Percentiles rank a stretch among this genome's conserved stretches.
These are phyloP conservation scores for Tyrophagus putrescentiae DNA, from an alignment of 1,140 invertebrate genomes.

Conservation along the genomic window DNA sequence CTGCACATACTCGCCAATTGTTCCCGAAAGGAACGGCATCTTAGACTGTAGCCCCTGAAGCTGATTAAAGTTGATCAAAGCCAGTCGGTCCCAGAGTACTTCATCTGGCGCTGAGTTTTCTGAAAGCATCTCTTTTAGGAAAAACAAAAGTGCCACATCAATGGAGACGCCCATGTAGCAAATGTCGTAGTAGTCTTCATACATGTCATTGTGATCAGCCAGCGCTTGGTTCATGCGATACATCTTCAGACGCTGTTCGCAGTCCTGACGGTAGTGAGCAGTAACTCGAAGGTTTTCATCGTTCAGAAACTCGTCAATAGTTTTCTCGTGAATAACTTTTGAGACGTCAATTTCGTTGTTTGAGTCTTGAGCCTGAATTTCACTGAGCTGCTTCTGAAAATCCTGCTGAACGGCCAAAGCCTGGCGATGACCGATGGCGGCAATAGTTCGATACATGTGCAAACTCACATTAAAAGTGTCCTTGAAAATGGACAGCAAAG, in stretches of 20 bases:
- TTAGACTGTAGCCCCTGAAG: neutral
- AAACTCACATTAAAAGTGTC: neutral
- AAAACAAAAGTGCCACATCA: neutral
- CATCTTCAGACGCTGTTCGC: neutral
- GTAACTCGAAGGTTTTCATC: conserved; percentile 1
- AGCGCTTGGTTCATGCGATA: conserved; percentile 1
- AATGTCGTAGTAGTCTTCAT: conserved; percentile 3
- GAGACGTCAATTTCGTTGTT: neutral
- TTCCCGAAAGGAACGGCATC: neutral
- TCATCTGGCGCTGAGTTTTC: too few relatives aligned
- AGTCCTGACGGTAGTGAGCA: neutral
- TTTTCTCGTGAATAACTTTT: neutral
- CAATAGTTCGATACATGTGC: conserved; percentile 7
- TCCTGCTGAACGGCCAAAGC: neutral
- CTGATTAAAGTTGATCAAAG: neutral
- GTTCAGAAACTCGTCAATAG: neutral
- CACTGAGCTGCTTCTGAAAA: neutral
- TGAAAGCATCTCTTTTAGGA: neutral
- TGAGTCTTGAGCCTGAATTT: conserved; percentile 1
- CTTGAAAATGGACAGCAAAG: neutral
- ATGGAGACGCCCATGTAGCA: conserved; percentile 4
- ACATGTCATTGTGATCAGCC: conserved; percentile 4
- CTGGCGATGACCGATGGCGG: neutral
- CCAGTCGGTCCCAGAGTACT: neutral
- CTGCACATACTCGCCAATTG: neutral